Conservation (phyloP, 2,888 invertebrate species). For the Drosophila falleni region DNA sequence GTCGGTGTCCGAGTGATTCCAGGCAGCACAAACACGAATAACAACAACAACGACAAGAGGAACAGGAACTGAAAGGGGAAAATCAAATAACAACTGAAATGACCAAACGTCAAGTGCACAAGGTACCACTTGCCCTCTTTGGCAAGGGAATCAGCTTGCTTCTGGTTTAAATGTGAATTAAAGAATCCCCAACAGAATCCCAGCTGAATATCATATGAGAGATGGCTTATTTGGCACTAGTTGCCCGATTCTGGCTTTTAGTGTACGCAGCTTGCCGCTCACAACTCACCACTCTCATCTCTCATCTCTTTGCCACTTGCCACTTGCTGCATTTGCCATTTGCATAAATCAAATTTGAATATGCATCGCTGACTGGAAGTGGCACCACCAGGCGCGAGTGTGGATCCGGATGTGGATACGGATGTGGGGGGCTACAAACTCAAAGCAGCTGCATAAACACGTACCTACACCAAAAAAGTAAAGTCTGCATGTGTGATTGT, state of each 20-base stretch:
- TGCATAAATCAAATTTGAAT: conserved; percentile 80
- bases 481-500: background rate
- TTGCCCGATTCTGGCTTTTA: conserved; percentile 34
- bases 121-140: conserved; percentile 16
- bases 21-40: conserved; percentile 22
- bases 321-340: conserved; percentile 63
- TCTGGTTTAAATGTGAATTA: conserved; percentile 66
- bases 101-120: conserved; percentile 70
- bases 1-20: conserved; percentile 45
- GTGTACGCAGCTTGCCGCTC: conserved; percentile 10
- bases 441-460: conserved; percentile 56
- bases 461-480: conserved; percentile 19
- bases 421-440: conserved; percentile 37
- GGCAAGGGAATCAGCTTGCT: conserved; percentile 22
- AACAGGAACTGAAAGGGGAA: conserved; percentile 5
- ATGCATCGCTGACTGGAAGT: conserved; percentile 68
- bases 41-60: conserved; percentile 14
- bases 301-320: conserved; percentile 6
- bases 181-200: conserved; percentile 42
- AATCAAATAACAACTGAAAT: conserved; percentile 65
- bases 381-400: conserved; percentile 35
- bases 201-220: conserved; percentile 41
- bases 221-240: conserved; percentile 54
- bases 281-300: conserved; percentile 2
- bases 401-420: conserved; percentile 21